Base-by-base conservation (phyloP, 2,888 invertebrate species). In the Tiphia femorata region DNA sequence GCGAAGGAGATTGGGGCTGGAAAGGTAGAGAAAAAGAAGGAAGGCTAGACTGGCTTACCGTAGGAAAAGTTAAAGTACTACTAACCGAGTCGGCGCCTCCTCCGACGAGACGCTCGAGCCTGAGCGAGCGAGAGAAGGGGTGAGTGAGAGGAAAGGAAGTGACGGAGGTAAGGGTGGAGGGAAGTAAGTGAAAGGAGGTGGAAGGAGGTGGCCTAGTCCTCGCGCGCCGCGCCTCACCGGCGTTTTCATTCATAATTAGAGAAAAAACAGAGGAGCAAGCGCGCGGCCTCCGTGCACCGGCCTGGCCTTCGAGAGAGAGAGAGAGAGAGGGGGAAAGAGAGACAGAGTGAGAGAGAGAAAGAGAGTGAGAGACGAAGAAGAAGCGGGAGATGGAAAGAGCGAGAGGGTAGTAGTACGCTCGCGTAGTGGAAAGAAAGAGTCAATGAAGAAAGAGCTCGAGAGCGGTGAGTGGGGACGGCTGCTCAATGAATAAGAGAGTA, bases 191-290 rank as follows among this genome's bases (percentile, higher is more conserved):
- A 20, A 21, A 2, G 19, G 12, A 16, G 10, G 25, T 17, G 16
- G 19, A 16, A 27, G 27, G n/a, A n/a, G 30, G 43, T 43, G 43
- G 25, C 44, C 30, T 30, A 44, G 44, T 27, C 30, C 8, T 43
- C 23, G 37, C 25, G 25, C 40, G 27, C 38, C 52, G 41, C 42
- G 49, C 49, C 38, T 53, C 61, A 49, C 58, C 68, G 73, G 71
- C 73, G 75, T 80, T 82, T 81, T 81, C 83, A 83, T 82, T 83
- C 83, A 82, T 83, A 83, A 83, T 83, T 83, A 83, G 81, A 82
- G 81, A 77, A 79, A 77, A 81, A 81, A 80, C 76, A 77, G 72
- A 72, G 69, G 65, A 73, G 72, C 51, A n/a, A n/a, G n/a, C 59
- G 62, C 64, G 29, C 25, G 25, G 17, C 19, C 41, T 56, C 48